These are phyloP conservation scores for Paradisaea rubra DNA, from an alignment of 2,113 vertebrate species.

Conservation along the genomic window DNA sequence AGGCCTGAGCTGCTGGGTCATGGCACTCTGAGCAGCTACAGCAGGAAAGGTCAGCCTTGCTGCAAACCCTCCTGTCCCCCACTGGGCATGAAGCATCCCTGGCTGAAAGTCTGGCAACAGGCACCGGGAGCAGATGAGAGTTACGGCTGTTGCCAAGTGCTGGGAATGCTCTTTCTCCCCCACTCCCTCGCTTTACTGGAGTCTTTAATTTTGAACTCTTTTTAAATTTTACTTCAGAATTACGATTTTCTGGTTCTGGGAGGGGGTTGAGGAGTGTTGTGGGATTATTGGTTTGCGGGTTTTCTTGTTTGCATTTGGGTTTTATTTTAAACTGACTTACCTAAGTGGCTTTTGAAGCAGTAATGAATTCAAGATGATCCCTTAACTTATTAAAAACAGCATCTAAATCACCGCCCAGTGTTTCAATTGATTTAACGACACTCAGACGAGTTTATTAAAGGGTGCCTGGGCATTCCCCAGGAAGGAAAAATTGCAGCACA, in stretches of 20 bases:
- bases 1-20: background rate
- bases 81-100: background rate
- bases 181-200: background rate
- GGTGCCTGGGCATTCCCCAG: background rate
- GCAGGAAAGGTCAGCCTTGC: background rate
- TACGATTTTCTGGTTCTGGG: background rate
- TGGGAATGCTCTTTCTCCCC: background rate
- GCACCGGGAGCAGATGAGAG: background rate
- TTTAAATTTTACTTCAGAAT: background rate
- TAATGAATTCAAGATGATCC: slow-evolving; percentile 52
- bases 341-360: slow-evolving; percentile 35
- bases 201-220: background rate
- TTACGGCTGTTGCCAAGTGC: background rate
- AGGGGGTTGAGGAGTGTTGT: background rate
- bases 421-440: background rate
- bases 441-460: background rate
- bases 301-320: background rate
- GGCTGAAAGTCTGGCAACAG: background rate
- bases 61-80: background rate
- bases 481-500: background rate
- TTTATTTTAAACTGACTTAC: background rate
- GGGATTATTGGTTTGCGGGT: background rate
- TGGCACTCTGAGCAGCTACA: background rate
- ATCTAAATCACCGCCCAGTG: background rate
- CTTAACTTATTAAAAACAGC: slow-evolving; percentile 42